Base-by-base conservation (phyloP, 1,140 invertebrate species). In the Lepidurus packardi region DNA sequence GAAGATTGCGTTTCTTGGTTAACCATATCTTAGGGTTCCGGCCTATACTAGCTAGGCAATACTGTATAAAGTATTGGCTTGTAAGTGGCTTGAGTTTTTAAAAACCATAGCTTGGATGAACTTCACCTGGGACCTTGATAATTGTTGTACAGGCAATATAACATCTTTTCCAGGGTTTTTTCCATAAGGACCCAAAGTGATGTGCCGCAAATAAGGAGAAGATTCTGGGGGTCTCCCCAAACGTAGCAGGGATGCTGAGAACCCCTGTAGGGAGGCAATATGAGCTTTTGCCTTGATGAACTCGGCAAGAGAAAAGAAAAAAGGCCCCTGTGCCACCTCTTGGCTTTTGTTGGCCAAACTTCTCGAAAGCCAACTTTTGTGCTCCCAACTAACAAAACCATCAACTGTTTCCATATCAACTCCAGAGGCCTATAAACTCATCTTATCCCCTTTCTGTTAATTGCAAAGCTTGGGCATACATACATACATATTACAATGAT, bases 91-190 rank as follows among this genome's bases (percentile, higher is more conserved):
- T 34, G 34, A 9, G 53, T 65, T 65, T 65, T 65, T 13, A 65
- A 65, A 65, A 65, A 65, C n/a, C 13, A 13, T 34, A 34, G 34
- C 16, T 65, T 65, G 53, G 53, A 65, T n/a, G 21, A 65, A n/a
- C 21, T 65, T n/a, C 16, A 65, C 16, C 53, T n/a, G 16, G n/a
- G 53, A 65, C 16, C 53, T 65, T 65, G 53, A 65, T 65, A 65
- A 65, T 65, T 65, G 53, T 65, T 65, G n/a, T 65, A 65, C 53
- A 65, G 53, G 53, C 53, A 65, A 65, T 65, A 65, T 65, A 65
- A 65, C 53, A 65, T 65, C 53, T 65, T 21, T 65, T 13, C 53
- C 53, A 34, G 1, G 25, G n/a, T 65, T 13, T 16, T 65, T 65
- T 65, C 53, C 53, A 65, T 65, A 65, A 65, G 53, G 21, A 65